Conservation (phyloP, 30 jellyfish, hydroid and myxozoan genomes). For the Hydractinia echinata region DNA sequence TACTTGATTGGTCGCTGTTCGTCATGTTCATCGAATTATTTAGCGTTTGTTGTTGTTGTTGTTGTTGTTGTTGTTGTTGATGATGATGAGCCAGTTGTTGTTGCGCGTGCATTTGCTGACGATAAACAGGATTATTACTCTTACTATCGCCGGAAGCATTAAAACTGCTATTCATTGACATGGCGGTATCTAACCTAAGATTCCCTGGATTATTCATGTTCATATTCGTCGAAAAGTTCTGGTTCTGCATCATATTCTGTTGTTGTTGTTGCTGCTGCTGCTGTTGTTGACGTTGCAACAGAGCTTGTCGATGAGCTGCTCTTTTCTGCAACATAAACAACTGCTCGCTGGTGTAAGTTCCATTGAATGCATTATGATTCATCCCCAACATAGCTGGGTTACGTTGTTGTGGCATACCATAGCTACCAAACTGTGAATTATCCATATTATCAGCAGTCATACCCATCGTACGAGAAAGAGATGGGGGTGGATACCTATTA, state of each 20-base stretch:
- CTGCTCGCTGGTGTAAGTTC: conserved; percentile 5
- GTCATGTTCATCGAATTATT: too few relatives aligned
- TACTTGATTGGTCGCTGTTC: neutral
- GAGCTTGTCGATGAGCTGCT: neutral
- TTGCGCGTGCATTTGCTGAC: conserved; percentile 18
- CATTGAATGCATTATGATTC: conserved; percentile 4
- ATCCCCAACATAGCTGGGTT: conserved; percentile 2
- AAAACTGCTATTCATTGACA: neutral
- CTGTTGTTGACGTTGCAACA: neutral
- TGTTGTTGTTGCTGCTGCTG: too few relatives aligned
- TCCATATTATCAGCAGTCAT: conserved; percentile 17
- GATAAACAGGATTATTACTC: neutral
- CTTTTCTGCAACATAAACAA: neutral
- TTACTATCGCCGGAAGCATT: neutral
- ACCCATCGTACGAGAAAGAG: conserved; percentile 18
- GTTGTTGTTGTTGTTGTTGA: too few relatives aligned
- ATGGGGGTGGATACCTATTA: conserved; percentile 25
- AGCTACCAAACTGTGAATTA: conserved; percentile 6
- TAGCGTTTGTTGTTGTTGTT: too few relatives aligned
- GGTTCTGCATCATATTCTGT: conserved; percentile 1
- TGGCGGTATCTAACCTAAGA: neutral
- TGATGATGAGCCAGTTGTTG: conserved; percentile 5
- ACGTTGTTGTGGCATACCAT: neutral
- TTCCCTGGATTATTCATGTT: neutral
- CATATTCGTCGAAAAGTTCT: neutral